Percentiles rank a stretch among this genome's conserved stretches.
phyloP scores from a whole-genome alignment of 1,140 invertebrate species.

The Nasonia giraulti region DNA sequence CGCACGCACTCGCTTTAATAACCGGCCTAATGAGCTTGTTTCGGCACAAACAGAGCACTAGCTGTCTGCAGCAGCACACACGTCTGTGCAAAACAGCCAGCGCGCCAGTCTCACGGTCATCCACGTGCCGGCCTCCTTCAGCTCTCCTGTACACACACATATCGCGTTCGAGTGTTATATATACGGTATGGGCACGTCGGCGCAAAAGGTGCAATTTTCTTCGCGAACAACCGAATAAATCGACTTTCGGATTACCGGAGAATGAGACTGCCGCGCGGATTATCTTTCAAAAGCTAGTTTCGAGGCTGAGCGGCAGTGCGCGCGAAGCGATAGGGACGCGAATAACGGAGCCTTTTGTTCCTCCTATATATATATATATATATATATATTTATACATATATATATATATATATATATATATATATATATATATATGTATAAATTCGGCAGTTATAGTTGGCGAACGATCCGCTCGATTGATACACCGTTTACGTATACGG shows the following conservation, averaged over 20 bases:
- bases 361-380: background rate
- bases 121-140: background rate
- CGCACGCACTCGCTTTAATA: background rate
- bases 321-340: no score
- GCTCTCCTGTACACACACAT: no score
- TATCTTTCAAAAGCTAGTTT: background rate
- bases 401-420: no score
- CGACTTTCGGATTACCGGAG: background rate
- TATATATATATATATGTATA: no score
- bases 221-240: background rate
- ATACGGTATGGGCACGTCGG: background rate
- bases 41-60: background rate
- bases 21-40: constrained; percentile 30
- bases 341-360: no score
- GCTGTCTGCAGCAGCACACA: background rate
- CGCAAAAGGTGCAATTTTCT: background rate
- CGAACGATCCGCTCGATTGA: background rate
- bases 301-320: no score
- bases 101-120: background rate
- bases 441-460: background rate
- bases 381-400: no score
- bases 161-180: no score
- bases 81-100: no score
- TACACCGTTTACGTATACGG: no score
- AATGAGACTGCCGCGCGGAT: background rate